Conservation (phyloP, 2,113 vertebrate species). For the Ameiurus melas region DNA sequence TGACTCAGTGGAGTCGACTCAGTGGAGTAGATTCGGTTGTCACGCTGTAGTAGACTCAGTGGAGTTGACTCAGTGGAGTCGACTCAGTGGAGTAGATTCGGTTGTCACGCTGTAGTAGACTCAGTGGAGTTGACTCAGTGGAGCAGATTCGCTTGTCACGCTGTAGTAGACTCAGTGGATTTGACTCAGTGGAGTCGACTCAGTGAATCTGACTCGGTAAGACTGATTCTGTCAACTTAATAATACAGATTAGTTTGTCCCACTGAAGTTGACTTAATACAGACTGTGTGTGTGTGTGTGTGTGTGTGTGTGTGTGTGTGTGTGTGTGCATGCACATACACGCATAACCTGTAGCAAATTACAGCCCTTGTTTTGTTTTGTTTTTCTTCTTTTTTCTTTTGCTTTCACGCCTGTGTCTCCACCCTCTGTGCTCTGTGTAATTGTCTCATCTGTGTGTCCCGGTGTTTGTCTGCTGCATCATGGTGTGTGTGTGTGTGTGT, state of each 20-base stretch:
- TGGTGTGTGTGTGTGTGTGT: not conserved
- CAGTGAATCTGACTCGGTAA: not conserved
- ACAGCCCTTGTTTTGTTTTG: not conserved
- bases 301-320: not conserved
- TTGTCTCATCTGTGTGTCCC: conserved; percentile 1
- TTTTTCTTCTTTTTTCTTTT: not conserved
- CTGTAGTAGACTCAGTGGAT: not conserved
- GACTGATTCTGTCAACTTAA: not conserved
- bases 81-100: not conserved
- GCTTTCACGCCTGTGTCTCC: not conserved
- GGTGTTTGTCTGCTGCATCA: not conserved
- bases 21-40: not conserved
- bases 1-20: not conserved
- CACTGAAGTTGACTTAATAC: not conserved
- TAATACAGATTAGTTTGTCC: too few relatives aligned
- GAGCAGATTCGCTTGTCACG: too few relatives aligned
- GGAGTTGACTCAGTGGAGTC: not conserved
- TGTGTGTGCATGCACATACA: too few relatives aligned
- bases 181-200: not conserved
- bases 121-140: not conserved
- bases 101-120: not conserved
- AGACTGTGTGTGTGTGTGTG: not conserved
- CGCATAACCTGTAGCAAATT: conserved; percentile 11
- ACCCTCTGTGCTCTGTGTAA: conserved; percentile 6
- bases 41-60: not conserved